phyloP scores from a whole-genome alignment of 2,797 vertebrate genomes.

The Salarias fasciatus region DNA sequence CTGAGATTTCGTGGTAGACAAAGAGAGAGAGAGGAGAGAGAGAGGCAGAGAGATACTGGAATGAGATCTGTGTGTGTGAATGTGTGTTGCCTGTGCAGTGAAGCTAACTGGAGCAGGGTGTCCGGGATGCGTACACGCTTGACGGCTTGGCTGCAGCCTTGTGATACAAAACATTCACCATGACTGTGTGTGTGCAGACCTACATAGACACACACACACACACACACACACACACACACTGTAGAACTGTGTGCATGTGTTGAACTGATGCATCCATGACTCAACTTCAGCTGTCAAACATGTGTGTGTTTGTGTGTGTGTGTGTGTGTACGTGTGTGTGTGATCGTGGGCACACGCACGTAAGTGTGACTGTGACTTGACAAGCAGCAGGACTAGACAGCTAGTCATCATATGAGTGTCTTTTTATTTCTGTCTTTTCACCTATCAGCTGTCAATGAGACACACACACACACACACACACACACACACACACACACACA shows the following conservation, averaged over 20 bases:
- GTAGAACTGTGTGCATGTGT: constrained; percentile 37
- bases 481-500: neutral
- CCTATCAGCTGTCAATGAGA: constrained; percentile 25
- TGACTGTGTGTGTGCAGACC: constrained; percentile 21
- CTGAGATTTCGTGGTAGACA: constrained; percentile 61
- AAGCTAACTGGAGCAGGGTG: constrained; percentile 77
- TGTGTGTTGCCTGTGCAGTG: constrained; percentile 47
- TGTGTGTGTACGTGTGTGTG: constrained; percentile 27
- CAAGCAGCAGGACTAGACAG: constrained; percentile 60
- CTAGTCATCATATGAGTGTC: constrained; percentile 48
- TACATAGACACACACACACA: too few species aligned
- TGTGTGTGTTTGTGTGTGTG: constrained; percentile 24
- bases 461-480: constrained; percentile 1
- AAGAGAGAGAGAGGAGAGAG: constrained; percentile 7
- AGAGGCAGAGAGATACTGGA: constrained; percentile 2
- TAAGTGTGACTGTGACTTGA: constrained; percentile 52
- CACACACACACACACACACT: too few species aligned
- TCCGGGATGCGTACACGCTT: constrained; percentile 63
- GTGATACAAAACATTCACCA: constrained; percentile 44
- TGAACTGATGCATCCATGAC: constrained; percentile 60
- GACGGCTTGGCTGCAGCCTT: constrained; percentile 54
- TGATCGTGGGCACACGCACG: constrained; percentile 1
- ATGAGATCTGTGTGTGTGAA: constrained; percentile 19
- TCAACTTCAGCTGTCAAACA: constrained; percentile 40
- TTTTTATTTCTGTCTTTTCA: constrained; percentile 22